Evolutionary conservation across 1,140 invertebrate genomes (phyloP).

Genomic region (Odontomachus brunneus): DNA sequence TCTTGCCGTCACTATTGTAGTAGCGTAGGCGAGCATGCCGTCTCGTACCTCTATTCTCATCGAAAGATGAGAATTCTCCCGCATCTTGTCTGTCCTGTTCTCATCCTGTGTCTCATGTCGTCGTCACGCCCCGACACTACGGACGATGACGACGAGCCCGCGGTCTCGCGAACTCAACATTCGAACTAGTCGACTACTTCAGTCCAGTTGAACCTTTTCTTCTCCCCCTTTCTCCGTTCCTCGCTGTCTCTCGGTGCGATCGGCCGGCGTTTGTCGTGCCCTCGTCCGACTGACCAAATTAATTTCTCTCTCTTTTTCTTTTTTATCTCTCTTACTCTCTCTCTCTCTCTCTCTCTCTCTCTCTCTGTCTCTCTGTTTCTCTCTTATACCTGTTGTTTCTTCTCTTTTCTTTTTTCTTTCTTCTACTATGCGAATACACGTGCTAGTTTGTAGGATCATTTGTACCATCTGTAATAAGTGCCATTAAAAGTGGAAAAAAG

Average conservation of each 20-base stretch:
- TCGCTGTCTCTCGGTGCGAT: constrained; percentile 32
- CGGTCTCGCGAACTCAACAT: constrained; percentile 15
- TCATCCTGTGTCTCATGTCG: neutral
- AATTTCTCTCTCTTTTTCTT: constrained; percentile 17
- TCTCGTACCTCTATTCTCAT: constrained; percentile 8
- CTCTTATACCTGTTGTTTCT: constrained; percentile 1
- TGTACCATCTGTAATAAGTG: constrained; percentile 84
- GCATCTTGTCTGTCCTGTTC: neutral
- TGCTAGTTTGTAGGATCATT: constrained; percentile 82
- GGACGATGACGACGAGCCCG: too few species aligned
- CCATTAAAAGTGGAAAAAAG: constrained; percentile 77
- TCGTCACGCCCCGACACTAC: neutral
- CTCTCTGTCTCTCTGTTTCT: constrained; percentile 18
- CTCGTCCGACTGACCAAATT: constrained; percentile 12
- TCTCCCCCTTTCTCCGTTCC: neutral
- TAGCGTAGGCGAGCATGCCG: constrained; percentile 31
- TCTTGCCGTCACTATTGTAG: neutral
- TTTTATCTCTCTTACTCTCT: constrained; percentile 8
- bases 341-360: constrained; percentile 6
- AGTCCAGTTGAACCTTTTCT: constrained; percentile 22
- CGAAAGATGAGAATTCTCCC: neutral
- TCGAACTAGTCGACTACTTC: constrained; percentile 14
- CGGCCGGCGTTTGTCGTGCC: constrained; percentile 47
- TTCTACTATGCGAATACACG: constrained; percentile 69
- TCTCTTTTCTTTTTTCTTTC: neutral